A percentile compares a stretch with the other conserved stretches of the same genome.
These are phyloP conservation scores for Dipodomys merriami DNA, from an alignment of 2,113 vertebrate species.

Conservation along the genomic window DNA sequence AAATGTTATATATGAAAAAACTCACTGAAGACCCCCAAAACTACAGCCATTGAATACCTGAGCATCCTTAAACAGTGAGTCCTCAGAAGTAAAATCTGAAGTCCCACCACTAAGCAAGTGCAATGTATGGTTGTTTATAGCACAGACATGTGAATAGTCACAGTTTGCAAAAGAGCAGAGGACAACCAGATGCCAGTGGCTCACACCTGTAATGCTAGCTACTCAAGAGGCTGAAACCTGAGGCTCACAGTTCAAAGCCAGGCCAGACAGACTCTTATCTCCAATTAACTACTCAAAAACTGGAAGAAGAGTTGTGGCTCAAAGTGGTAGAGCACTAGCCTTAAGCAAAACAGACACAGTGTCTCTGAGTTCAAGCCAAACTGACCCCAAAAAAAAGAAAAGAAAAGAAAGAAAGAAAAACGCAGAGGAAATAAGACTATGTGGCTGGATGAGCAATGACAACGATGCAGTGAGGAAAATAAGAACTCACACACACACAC, in stretches of 20 bases:
- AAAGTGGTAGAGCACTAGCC: no score
- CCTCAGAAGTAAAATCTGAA: not conserved
- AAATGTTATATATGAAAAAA: not conserved
- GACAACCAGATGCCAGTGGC: no score
- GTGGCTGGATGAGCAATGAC: not conserved
- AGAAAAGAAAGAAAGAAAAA: not conserved
- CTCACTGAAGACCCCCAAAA: not conserved
- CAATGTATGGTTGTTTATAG: not conserved
- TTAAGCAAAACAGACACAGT: no score
- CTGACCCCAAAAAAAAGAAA: no score
- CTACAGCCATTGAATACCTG: not conserved
- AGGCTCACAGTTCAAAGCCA: no score
- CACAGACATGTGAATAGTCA: not conserved
- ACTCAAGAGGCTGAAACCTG: no score
- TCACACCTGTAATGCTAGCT: no score
- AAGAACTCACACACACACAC: not conserved
- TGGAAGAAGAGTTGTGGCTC: no score
- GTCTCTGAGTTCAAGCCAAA: no score
- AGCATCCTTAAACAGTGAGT: not conserved
- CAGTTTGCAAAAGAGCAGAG: no score
- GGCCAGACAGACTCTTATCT: no score
- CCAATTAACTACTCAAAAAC: no score
- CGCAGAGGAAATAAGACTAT: not conserved
- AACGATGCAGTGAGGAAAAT: not conserved
- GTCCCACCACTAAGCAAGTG: not conserved